Base-by-base conservation (phyloP, 2,113 vertebrate species). In the Boulengeromyrus knoepffleri region DNA sequence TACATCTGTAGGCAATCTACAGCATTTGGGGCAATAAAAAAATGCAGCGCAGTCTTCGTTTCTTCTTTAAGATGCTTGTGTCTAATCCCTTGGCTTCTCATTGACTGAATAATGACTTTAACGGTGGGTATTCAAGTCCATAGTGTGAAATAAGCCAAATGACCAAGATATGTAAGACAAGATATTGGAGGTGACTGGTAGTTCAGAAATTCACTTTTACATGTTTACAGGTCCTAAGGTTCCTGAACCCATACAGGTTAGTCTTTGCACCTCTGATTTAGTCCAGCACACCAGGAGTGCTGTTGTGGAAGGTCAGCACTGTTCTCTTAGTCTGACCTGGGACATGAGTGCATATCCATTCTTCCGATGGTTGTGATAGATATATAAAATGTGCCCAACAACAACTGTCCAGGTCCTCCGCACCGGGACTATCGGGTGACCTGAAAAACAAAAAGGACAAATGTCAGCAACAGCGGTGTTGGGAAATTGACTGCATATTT, bases 391-490 rank as follows among this genome's bases (percentile, higher is more conserved):
- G 66, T 19, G 53, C 91, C 88, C 89, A 89, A 7, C 90, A 92
- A 92, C 92, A 91, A 91, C 49, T 27, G 4, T 49, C 27, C 77
- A 1, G 27, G 47, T 39, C 46, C 24, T 46, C 8, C 19, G 24
- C 46, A 3, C 70, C 52, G 39, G 15, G 86, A 96, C 95, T 96
- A 96, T 95, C 95, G 95, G 49, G 96, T 96, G 92, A 96, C 96
- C 96, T 96, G 91, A 24, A 93, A 91, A 85, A 90, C 66, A 93
- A 90, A 90, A 74, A 92, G 56, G 88, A 50, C n/a, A 52, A n/a
- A 46, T 7, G 3, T 85, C 80, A 89, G 89, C 36, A 19, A 7
- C 1, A 39, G 47, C 58, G 45, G 21, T 62, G 49, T 24, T 88
- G 52, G 53, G 87, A 62, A 45, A 88, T 45, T 58, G 36, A 13